Conservation (phyloP, 2,888 invertebrate genomes). For the Halocaridina rubra region DNA sequence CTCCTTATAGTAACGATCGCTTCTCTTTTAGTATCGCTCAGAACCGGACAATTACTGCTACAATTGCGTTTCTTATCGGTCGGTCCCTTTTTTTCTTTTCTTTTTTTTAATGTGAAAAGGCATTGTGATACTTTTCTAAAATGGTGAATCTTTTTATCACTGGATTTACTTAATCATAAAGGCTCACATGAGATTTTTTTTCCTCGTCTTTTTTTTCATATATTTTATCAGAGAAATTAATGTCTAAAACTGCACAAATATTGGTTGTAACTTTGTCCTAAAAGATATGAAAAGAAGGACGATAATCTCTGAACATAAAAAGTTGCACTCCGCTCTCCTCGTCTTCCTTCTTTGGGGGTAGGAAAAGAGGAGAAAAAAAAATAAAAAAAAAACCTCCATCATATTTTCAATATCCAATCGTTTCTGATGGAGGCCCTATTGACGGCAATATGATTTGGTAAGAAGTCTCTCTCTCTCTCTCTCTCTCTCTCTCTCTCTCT, state of each 20-base stretch:
- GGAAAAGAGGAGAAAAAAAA: not conserved
- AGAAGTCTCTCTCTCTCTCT: conserved; percentile 21
- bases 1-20: conserved; percentile 45
- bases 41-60: conserved; percentile 25
- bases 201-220: too few species aligned
- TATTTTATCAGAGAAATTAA: too few species aligned
- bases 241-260: too few species aligned
- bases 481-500: conserved; percentile 26
- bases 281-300: not conserved
- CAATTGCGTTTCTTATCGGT: too few species aligned
- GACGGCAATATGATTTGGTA: conserved; percentile 54
- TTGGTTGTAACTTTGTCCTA: too few species aligned
- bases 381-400: conserved; percentile 36
- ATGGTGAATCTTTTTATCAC: too few species aligned
- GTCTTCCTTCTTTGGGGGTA: not conserved
- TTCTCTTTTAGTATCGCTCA: conserved; percentile 42
- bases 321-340: not conserved
- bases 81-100: too few species aligned
- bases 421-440: conserved; percentile 45
- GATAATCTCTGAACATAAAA: not conserved
- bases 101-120: too few species aligned
- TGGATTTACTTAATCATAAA: too few species aligned
- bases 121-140: too few species aligned
- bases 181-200: too few species aligned
- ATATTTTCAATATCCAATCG: conserved; percentile 46